Base-by-base conservation (phyloP, 2,888 invertebrate genomes). In the Tinea semifulvella region DNA sequence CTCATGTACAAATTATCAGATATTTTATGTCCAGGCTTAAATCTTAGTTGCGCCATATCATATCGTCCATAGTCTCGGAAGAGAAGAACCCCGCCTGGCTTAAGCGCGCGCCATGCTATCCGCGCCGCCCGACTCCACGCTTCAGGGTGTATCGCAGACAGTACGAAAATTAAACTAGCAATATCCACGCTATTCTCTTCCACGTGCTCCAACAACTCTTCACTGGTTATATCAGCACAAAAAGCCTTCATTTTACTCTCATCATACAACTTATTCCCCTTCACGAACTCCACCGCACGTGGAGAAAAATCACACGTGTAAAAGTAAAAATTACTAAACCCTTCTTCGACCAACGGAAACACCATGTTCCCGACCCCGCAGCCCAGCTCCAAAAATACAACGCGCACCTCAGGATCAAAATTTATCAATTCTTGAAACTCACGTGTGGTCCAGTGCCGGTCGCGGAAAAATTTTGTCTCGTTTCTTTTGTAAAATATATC, bases 351-450 rank as follows among this genome's bases (percentile, higher is more conserved):
- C 42, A 99, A 67, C 0, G 98, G 98, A 68, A 91, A 98, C 39
- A 98, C 83, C 65, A 98, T 91, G 75, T 99, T 99, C 0, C 99
- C 99, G 6, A 97, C 98, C 2, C 99, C 98, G 66, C 97, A 97
- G 0, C 97, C 97, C 4, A 96, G 85, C 75, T 98, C 97, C 14
- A 94, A 71, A 43, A 92, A 77, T 8, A 71, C 65, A 57, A 88
- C 84, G 44, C 84, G 84, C 46, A 85, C 72, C 2, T 70, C 74
- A 61, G 85, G 53, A 66, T 75, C 63, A 45, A 74, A 80, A 46
- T 79, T 74, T 46, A 89, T 74, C 11, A 97, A 76, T 61, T 95
- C 94, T 54, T 88, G 79, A 76, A 99, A 97, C 80, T 99, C 99
- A 60, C 95, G 84, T 48, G 90, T 92, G 1, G 96, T 98, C 99